A percentile compares a stretch with the other conserved stretches of the same genome.
These are phyloP conservation scores for Balaenoptera acutorostrata DNA, from an alignment of 2,113 vertebrate species.

Conservation along the genomic window DNA sequence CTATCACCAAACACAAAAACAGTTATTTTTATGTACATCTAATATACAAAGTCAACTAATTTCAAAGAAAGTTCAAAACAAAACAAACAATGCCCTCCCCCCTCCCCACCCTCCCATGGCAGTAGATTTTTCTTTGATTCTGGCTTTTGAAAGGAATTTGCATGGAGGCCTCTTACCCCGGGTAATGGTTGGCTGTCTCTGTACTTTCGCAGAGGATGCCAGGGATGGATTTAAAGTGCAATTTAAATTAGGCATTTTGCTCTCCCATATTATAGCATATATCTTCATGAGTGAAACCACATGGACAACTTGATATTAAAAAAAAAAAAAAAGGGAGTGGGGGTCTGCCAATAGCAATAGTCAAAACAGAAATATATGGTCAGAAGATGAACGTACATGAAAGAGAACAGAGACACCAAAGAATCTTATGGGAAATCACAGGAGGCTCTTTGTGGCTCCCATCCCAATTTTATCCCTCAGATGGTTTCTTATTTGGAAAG, in stretches of 20 bases:
- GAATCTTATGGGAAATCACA: background rate
- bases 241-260: constrained; percentile 58
- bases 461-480: background rate
- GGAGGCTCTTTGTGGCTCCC: background rate
- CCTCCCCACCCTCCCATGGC: no score
- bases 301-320: constrained; percentile 58
- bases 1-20: fast-evolving
- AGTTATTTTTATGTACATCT: fast-evolving
- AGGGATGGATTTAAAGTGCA: background rate
- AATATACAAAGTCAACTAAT: background rate
- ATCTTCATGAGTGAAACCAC: constrained; percentile 75
- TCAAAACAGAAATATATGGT: background rate
- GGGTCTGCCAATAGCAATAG: constrained; percentile 7
- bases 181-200: constrained; percentile 37
- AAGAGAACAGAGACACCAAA: background rate
- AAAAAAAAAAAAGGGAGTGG: background rate
- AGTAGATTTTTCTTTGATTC: fast-evolving
- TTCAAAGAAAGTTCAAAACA: background rate
- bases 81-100: background rate
- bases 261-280: background rate
- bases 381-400: background rate
- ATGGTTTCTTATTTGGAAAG: background rate
- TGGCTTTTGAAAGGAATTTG: fast-evolving
- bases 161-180: constrained; percentile 10
- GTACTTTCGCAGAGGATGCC: constrained; percentile 34